These are phyloP conservation scores for Aphrocallistes beatrix DNA, from an alignment of 37 sponge, comb jelly and placozoan genomes.

Conservation along the genomic window DNA sequence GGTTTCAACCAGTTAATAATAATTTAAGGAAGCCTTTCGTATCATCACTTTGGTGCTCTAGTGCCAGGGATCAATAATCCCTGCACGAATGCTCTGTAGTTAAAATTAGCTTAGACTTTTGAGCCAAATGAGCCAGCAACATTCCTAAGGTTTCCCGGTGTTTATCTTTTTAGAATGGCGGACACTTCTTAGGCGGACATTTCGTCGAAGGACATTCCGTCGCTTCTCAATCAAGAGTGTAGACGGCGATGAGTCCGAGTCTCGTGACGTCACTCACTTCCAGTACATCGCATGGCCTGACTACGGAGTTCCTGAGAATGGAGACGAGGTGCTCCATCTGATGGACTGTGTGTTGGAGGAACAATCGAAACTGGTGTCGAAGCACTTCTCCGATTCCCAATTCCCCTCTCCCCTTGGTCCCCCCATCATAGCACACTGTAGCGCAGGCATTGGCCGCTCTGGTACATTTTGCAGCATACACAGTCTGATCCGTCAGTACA, in stretches of 20 bases:
- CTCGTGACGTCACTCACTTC: constrained; percentile 46
- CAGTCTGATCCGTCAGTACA: constrained; percentile 41
- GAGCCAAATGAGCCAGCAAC: no score
- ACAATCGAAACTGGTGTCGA: not conserved
- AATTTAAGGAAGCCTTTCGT: no score
- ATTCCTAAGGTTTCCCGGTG: no score
- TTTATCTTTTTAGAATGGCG: no score
- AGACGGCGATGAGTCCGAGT: constrained; percentile 2
- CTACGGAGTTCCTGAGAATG: constrained; percentile 66
- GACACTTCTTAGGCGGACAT: no score
- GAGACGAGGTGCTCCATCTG: constrained; percentile 34
- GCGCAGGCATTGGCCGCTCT: constrained; percentile 82
- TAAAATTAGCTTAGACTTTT: no score
- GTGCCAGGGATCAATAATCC: no score
- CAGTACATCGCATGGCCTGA: constrained; percentile 88
- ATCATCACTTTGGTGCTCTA: no score
- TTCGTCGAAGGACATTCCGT: no score
- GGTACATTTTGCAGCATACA: constrained; percentile 67
- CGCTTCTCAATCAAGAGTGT: not conserved
- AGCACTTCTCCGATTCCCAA: not conserved
- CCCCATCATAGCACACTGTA: constrained; percentile 74
- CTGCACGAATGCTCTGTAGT: no score
- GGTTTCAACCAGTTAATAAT: no score
- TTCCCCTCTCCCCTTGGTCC: constrained; percentile 36
- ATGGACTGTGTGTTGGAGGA: constrained; percentile 34